A percentile compares a stretch with the other conserved stretches of the same genome.
These are phyloP conservation scores for Taxidea taxus DNA, from an alignment of 2,113 vertebrate genomes.

Conservation along the genomic window DNA sequence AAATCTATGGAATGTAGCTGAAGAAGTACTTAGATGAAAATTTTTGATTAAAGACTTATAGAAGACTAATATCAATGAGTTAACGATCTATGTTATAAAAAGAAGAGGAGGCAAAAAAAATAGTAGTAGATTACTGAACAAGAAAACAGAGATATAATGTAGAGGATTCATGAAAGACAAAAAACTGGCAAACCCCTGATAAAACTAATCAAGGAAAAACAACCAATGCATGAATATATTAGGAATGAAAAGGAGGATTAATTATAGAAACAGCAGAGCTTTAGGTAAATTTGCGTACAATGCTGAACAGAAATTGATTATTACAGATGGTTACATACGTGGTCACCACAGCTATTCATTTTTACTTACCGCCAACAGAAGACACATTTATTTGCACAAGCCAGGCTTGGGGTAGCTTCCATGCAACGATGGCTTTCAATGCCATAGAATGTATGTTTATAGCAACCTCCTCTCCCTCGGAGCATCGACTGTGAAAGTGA, in stretches of 20 bases:
- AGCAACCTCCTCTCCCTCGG: constrained; percentile 95
- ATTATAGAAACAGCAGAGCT: not conserved
- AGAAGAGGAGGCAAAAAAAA: not conserved
- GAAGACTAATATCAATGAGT: not conserved
- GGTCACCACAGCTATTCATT: not conserved
- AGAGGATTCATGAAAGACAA: not conserved
- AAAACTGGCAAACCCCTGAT: not conserved
- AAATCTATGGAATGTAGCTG: not conserved
- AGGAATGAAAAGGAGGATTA: not conserved
- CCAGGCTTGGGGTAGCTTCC: constrained; percentile 96
- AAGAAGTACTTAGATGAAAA: not conserved
- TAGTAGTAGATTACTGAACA: not conserved
- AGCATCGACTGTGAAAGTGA: constrained; percentile 89
- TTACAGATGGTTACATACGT: not conserved
- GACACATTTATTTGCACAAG: constrained; percentile 97
- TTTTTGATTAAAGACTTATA: not conserved
- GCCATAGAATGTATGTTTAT: constrained; percentile 97
- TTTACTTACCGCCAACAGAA: constrained; percentile 95
- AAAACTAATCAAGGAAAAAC: not conserved
- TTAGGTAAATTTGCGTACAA: not conserved
- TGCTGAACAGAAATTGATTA: not conserved
- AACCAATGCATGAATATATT: not conserved
- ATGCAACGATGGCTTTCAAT: constrained; percentile 98
- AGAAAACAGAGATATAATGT: not conserved
- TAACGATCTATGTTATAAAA: not conserved